Base-by-base conservation (phyloP, 2,113 vertebrate species). In the Xenotilapia flavipinnis region DNA sequence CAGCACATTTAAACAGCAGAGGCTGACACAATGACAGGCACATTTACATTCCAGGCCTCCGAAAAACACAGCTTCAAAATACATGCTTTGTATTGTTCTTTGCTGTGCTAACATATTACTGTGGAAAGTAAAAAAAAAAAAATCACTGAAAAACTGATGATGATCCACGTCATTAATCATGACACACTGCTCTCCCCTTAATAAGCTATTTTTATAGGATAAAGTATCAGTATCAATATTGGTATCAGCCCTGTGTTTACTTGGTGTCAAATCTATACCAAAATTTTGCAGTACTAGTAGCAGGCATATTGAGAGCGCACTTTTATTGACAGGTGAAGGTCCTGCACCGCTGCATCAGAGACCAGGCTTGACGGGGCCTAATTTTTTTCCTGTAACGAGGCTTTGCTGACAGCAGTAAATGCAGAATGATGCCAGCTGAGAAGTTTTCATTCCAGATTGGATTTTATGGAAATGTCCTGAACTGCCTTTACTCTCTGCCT, bases 381-480 rank as follows among this genome's bases (percentile, higher is more conserved):
- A 38, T 84, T 65, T 51, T 33, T 49, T 85, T 80, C 19, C 83
- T 62, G 53, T 77, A 87, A 91, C 8, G 13, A 86, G 55, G 81
- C 81, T 36, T 60, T 45, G 70, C 77, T 87, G 90, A 80, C 86
- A 83, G 80, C 55, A 68, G 73, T 42, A 90, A 90, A 86, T 40
- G 19, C 17, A 36, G 77, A 86, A 65, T 88, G 81, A 89, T 90
- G 86, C 81, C 42, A 55, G 79, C 70, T 21, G 56, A 68, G 82
- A 53, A 79, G 54, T 83, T 90, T 86, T 75, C 45, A 80, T 86
- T 91, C 58, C 77, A 40, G 9, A 40, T 65, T 80, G 53, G 47
- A 73, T 91, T 89, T 88, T 54, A 85, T 65, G 73, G 79, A 79
- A 89, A 90, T 77, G 80, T 82, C 82, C 23, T 79, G 55, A 73